Conservation (phyloP, 2,797 vertebrate genomes). For the Hypotaenidia okinawae region DNA sequence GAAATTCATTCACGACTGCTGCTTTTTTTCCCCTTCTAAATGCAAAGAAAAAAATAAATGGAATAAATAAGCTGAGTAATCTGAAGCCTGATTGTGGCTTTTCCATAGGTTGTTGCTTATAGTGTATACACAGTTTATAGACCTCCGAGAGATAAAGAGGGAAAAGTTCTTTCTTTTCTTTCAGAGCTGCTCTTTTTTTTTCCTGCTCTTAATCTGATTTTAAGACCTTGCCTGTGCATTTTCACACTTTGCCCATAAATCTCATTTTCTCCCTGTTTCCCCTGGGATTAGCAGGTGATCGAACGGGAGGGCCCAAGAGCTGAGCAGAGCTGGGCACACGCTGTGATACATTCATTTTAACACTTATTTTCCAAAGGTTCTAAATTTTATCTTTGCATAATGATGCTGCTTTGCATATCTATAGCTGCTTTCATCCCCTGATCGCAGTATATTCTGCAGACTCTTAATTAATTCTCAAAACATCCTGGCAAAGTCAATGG, state of each 20-base stretch:
- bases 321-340: neutral
- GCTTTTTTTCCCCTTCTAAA: too few species aligned
- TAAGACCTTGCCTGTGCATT: conserved; percentile 11
- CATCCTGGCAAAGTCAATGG: neutral
- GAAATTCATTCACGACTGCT: neutral
- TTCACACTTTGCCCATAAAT: conserved; percentile 31
- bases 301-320: neutral
- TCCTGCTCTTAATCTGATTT: conserved; percentile 28
- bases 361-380: conserved; percentile 49
- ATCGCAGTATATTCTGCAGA: neutral
- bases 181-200: neutral
- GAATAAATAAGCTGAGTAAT: neutral
- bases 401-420: conserved; percentile 60
- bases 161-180: neutral
- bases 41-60: neutral
- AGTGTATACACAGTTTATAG: neutral
- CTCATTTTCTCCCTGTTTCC: conserved; percentile 20
- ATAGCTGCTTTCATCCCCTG: conserved; percentile 28
- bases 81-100: neutral
- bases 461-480: conserved; percentile 62
- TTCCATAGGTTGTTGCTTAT: neutral
- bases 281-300: neutral
- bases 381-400: conserved; percentile 55
- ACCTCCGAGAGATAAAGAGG: neutral
- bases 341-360: neutral